phyloP scores from a whole-genome alignment of 2,888 invertebrate genomes.

The Tetranychus piercei region DNA sequence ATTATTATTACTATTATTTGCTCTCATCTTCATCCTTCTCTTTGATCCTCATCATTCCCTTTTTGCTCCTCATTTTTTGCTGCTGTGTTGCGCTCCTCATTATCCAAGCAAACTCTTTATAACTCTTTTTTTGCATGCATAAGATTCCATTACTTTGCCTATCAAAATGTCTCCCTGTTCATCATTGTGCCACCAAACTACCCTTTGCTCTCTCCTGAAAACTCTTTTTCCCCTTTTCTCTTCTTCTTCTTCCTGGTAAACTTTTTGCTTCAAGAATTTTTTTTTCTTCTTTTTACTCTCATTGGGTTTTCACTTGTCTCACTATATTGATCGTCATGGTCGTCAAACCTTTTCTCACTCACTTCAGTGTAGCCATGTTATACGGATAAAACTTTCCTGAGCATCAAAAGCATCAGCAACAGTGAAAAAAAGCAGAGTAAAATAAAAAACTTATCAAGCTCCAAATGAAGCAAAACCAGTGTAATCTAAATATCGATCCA shows the following conservation, averaged over 20 bases:
- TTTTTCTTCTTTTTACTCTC: neutral
- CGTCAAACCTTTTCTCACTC: neutral
- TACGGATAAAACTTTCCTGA: too few relatives aligned
- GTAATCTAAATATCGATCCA: slow-evolving; percentile 1
- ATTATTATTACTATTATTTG: neutral
- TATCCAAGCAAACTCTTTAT: neutral
- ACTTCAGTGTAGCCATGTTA: too few relatives aligned
- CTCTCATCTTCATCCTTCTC: neutral
- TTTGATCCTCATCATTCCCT: neutral
- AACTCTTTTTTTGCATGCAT: neutral
- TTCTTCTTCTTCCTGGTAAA: neutral
- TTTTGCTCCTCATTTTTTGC: neutral
- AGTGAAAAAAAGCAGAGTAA: neutral
- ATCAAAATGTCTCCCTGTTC: too few relatives aligned
- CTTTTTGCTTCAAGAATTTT: neutral
- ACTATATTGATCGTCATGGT: neutral
- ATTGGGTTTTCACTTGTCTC: neutral
- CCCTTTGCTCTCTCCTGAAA: neutral
- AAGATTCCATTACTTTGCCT: too few relatives aligned
- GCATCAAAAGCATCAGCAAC: neutral
- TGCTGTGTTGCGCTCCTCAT: neutral
- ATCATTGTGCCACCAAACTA: too few relatives aligned
- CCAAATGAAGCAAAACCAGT: neutral
- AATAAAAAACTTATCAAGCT: neutral
- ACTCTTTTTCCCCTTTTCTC: neutral